A percentile compares a stretch with the other conserved stretches of the same genome.
phyloP scores from a whole-genome alignment of 1,140 invertebrate genomes.

The Melipona quadrifasciata region DNA sequence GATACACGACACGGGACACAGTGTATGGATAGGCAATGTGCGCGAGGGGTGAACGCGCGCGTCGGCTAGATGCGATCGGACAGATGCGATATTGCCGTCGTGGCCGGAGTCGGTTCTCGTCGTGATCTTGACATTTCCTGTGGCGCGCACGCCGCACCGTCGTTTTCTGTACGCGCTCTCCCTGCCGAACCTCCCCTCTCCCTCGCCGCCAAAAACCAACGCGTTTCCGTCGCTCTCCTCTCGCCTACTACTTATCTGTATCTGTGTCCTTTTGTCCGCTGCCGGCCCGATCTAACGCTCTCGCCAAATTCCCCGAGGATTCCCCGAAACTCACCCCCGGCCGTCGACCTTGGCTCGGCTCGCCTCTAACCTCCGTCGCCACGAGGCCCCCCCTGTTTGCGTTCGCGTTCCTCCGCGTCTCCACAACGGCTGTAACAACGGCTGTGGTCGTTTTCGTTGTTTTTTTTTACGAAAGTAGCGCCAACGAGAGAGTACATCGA shows the following conservation, averaged over 20 bases:
- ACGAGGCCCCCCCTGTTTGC: neutral
- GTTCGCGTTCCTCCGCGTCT: neutral
- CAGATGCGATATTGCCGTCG: slow-evolving; percentile 78
- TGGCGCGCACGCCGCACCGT: slow-evolving; percentile 37
- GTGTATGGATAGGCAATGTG: neutral
- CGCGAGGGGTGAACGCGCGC: slow-evolving; percentile 64
- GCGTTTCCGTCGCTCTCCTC: slow-evolving; percentile 23
- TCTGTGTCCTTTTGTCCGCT: slow-evolving; percentile 24
- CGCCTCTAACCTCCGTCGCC: neutral
- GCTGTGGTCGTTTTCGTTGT: neutral
- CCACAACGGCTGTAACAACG: neutral
- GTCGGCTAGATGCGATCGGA: slow-evolving; percentile 73
- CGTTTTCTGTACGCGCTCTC: neutral
- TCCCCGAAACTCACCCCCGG: slow-evolving; percentile 50
- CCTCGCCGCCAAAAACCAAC: neutral
- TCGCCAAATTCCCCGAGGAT: slow-evolving; percentile 71
- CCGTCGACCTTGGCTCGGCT: neutral
- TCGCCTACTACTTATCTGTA: slow-evolving; percentile 35
- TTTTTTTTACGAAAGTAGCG: neutral
- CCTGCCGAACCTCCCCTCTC: too few relatives aligned
- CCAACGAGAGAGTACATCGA: too few relatives aligned
- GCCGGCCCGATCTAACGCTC: neutral
- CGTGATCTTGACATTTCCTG: slow-evolving; percentile 73
- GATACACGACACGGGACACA: neutral
- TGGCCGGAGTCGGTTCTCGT: slow-evolving; percentile 58